Conservation (phyloP, 2,797 vertebrate genomes). For the Trachops cirrhosus region DNA sequence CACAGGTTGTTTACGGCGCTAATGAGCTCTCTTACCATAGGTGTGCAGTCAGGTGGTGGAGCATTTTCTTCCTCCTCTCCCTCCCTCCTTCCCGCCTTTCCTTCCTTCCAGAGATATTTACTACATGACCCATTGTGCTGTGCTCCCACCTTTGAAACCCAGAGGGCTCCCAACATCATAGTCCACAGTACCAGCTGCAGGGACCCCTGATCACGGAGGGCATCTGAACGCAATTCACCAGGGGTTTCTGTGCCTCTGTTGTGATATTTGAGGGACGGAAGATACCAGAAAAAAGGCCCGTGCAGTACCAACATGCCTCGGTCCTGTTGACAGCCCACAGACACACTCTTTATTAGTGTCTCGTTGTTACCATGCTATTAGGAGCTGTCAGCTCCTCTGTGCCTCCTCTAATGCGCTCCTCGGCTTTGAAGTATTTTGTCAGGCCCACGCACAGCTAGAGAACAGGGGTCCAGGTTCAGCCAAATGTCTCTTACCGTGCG, state of each 20-base stretch:
- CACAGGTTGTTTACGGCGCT: not conserved
- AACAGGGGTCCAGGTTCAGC: conserved; percentile 57
- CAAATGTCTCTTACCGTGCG: not conserved
- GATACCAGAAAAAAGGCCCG: not conserved
- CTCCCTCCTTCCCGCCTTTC: too few species aligned
- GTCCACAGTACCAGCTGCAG: not conserved
- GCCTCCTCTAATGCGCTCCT: conserved; percentile 27
- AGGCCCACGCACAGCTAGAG: conserved; percentile 25
- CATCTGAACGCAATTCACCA: not conserved
- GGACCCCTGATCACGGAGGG: not conserved
- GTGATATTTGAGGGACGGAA: not conserved
- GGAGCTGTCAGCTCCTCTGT: conserved; percentile 47
- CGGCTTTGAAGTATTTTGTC: conserved; percentile 73
- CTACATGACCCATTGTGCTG: fast-evolving
- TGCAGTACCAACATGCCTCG: not conserved
- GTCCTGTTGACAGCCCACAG: not conserved
- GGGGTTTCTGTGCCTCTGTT: not conserved
- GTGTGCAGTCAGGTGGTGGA: not conserved
- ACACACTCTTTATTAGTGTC: conserved; percentile 17
- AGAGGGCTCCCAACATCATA: not conserved
- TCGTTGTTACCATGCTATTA: conserved; percentile 63
- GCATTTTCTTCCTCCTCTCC: not conserved
- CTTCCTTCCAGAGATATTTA: not conserved
- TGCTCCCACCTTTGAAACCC: not conserved
- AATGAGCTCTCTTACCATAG: not conserved